These are phyloP conservation scores for Ophiothrix spiculata DNA, from an alignment of 35 echinoderm and acorn worm genomes.

Conservation along the genomic window DNA sequence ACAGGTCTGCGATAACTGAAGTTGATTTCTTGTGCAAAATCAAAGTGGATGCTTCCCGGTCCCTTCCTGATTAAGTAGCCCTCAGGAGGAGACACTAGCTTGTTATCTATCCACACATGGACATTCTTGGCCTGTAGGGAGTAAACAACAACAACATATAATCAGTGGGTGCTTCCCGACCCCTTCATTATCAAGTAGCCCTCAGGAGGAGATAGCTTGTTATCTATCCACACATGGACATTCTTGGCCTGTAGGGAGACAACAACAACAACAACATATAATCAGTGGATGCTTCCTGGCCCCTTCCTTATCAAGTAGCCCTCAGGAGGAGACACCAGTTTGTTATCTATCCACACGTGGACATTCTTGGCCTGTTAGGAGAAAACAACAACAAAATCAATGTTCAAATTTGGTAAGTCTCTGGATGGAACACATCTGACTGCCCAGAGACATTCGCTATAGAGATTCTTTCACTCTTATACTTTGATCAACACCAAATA, in stretches of 20 bases:
- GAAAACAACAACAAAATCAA: not conserved
- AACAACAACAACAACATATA: conserved; percentile 3
- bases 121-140: conserved; percentile 65
- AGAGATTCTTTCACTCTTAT: no score
- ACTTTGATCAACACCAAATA: no score
- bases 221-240: conserved; percentile 83
- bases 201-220: conserved; percentile 58
- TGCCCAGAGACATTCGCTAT: no score
- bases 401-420: no score
- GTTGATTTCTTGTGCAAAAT: conserved; percentile 89
- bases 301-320: conserved; percentile 86
- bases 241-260: conserved; percentile 54
- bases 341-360: conserved; percentile 77
- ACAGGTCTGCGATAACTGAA: conserved; percentile 47
- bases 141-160: not conserved
- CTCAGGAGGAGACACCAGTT: conserved; percentile 63
- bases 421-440: no score
- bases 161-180: conserved; percentile 51
- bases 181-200: conserved; percentile 85
- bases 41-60: conserved; percentile 76
- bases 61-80: conserved; percentile 86
- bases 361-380: conserved; percentile 68
- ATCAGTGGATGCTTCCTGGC: conserved; percentile 68
- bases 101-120: conserved; percentile 77
- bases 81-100: conserved; percentile 63